phyloP scores from a whole-genome alignment of 2,888 invertebrate genomes.

The Pedicia rivosa region DNA sequence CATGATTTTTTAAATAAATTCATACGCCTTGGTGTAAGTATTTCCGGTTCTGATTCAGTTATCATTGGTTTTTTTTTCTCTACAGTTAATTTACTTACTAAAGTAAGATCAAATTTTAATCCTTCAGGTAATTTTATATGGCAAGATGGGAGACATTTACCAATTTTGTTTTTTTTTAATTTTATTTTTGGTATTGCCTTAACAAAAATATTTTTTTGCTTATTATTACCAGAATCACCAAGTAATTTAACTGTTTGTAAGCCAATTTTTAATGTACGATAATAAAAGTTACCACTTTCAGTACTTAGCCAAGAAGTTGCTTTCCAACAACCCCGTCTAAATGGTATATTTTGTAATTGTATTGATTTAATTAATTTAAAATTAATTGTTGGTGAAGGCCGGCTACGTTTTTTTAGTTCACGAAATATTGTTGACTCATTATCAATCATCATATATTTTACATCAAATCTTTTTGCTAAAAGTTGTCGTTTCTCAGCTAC shows the following conservation, averaged over 20 bases:
- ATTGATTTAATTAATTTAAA: constrained; percentile 19
- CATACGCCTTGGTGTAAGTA: too few relatives aligned
- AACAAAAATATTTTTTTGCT: constrained; percentile 17
- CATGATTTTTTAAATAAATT: too few relatives aligned
- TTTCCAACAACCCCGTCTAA: constrained; percentile 27
- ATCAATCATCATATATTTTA: constrained; percentile 28
- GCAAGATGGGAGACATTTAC: too few relatives aligned
- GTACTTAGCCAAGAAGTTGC: constrained; percentile 27
- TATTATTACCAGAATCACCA: constrained; percentile 24
- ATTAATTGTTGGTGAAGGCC: constrained; percentile 20
- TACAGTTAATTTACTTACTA: too few relatives aligned
- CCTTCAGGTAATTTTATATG: too few relatives aligned
- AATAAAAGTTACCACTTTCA: constrained; percentile 24
- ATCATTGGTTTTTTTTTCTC: too few relatives aligned
- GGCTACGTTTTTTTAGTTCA: constrained; percentile 24
- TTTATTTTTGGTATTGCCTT: too few relatives aligned
- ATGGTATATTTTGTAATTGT: constrained; percentile 22
- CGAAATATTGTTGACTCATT: constrained; percentile 27
- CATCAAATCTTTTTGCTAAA: constrained; percentile 24
- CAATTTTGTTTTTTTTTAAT: too few relatives aligned
- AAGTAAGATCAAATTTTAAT: too few relatives aligned
- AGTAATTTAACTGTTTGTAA: constrained; percentile 17
- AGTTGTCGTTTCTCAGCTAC: constrained; percentile 35
- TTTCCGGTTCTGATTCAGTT: neutral
- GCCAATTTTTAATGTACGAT: constrained; percentile 23